Percentiles rank a stretch among this genome's conserved stretches.
phyloP scores from a whole-genome alignment of 2,113 vertebrate species.

The Epinephelus moara region DNA sequence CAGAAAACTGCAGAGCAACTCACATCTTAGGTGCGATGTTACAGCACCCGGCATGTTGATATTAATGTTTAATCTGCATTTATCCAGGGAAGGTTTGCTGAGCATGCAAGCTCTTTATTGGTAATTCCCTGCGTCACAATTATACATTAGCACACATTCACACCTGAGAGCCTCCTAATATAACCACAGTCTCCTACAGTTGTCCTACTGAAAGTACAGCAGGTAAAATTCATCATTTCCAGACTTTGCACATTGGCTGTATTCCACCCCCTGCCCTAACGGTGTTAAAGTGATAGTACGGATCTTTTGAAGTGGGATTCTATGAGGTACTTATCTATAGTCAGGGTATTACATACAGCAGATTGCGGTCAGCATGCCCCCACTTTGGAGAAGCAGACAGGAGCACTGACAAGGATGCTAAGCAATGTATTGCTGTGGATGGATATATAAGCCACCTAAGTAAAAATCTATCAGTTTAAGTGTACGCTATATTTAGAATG shows the following conservation, averaged over 20 bases:
- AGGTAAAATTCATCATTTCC: conserved; percentile 25
- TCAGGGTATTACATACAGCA: too few relatives aligned
- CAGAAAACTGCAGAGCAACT: conserved; percentile 9
- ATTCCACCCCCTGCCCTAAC: conserved; percentile 1
- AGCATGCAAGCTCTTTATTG: not conserved
- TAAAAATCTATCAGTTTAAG: too few relatives aligned
- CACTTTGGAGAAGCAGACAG: too few relatives aligned
- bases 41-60: not conserved
- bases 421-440: too few relatives aligned
- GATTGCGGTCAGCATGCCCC: too few relatives aligned
- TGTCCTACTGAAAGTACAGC: not conserved
- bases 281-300: not conserved
- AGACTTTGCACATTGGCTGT: conserved; percentile 4
- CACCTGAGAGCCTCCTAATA: not conserved
- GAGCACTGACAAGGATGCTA: too few relatives aligned
- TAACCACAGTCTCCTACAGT: not conserved
- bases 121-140: not conserved
- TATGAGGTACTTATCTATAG: too few relatives aligned
- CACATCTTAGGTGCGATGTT: not conserved
- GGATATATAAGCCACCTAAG: too few relatives aligned
- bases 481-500: too few relatives aligned
- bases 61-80: not conserved
- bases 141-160: not conserved
- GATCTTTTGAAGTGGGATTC: too few relatives aligned
- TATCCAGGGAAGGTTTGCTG: conserved; percentile 19